A percentile compares a stretch with the other conserved stretches of the same genome.
Conservation (phyloP, 2,888 invertebrate genomes). For the Micoletzkya japonica region DNA sequence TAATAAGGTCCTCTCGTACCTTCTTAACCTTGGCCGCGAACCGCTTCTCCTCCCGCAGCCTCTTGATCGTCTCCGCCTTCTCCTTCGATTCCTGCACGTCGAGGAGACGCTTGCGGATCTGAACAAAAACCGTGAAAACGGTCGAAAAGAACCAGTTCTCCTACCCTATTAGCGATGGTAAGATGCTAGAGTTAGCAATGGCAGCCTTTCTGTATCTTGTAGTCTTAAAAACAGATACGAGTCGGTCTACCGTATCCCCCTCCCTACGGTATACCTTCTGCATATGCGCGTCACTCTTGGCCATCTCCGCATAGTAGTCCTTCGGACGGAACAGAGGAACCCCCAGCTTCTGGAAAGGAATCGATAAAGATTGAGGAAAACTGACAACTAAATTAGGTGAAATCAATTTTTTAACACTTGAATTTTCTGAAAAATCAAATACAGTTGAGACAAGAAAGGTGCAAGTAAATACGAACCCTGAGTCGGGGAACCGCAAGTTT, state of each 20-base stretch:
- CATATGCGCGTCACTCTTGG: slow-evolving; percentile 95
- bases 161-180: too few relatives aligned
- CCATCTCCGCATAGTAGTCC: slow-evolving; percentile 99
- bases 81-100: slow-evolving; percentile 77
- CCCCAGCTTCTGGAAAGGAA: slow-evolving; percentile 49
- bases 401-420: not conserved
- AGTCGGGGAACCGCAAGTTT: slow-evolving; percentile 79
- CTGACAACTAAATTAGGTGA: not conserved
- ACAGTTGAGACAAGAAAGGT: not conserved
- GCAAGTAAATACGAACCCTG: slow-evolving; percentile 62
- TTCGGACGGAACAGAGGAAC: slow-evolving; percentile 84
- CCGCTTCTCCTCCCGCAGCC: slow-evolving; percentile 86
- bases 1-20: slow-evolving; percentile 15
- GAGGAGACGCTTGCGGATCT: slow-evolving; percentile 53
- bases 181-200: too few relatives aligned
- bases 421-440: not conserved
- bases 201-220: too few relatives aligned
- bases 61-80: slow-evolving; percentile 84
- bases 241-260: not conserved
- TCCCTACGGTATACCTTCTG: slow-evolving; percentile 73
- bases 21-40: slow-evolving; percentile 78
- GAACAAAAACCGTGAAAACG: not conserved
- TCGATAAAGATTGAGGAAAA: not conserved
- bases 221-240: not conserved
- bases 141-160: too few relatives aligned